These are phyloP conservation scores for Orcinus orca DNA, from an alignment of 2,113 vertebrate species.

Conservation along the genomic window DNA sequence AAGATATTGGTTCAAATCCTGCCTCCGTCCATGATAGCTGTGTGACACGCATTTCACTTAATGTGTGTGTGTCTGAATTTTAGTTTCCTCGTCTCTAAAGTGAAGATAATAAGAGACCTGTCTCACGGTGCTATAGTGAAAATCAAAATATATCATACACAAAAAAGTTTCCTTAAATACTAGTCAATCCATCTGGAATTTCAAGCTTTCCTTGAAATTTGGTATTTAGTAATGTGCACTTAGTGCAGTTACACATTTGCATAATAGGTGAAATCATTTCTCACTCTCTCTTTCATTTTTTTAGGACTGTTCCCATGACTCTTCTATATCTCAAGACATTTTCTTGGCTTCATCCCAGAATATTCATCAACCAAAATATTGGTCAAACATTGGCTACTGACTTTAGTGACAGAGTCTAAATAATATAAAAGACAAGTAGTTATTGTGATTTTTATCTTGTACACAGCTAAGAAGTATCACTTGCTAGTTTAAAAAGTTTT, in stretches of 20 bases:
- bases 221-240: background rate
- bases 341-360: background rate
- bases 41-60: background rate
- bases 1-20: background rate
- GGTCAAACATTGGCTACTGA: background rate
- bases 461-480: background rate
- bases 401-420: background rate
- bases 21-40: background rate
- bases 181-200: background rate
- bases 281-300: background rate
- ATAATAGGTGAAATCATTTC: background rate
- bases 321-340: background rate
- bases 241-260: background rate
- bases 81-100: slow-evolving; percentile 17
- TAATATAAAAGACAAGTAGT: background rate
- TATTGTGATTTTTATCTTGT: background rate
- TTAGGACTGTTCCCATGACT: background rate
- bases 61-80: slow-evolving; percentile 6
- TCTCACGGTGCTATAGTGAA: background rate
- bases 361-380: background rate
- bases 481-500: background rate
- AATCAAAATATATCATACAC: background rate
- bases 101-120: background rate
- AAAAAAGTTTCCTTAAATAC: background rate
- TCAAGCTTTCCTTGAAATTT: background rate